Evolutionary conservation across 2,888 invertebrate genomes (phyloP), one percentile per base, ranked within the genome.

Genomic region (Zaprionus bogoriensis): DNA sequence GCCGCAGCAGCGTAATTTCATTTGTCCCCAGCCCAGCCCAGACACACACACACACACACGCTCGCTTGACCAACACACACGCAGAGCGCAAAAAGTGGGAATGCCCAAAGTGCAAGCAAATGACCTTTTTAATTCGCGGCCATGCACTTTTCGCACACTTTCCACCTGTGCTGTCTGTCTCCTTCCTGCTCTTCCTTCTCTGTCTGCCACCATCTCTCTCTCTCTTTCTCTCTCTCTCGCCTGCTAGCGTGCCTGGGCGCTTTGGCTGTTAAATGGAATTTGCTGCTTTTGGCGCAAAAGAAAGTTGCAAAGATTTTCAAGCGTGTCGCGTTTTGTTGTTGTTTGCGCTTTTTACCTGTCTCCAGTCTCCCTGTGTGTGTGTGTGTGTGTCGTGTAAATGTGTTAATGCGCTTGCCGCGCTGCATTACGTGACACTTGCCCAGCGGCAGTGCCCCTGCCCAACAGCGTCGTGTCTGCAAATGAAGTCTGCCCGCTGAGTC

Each of bases 51-150:
- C 20, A 36, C 5, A 38, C 41, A 25, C 28, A 41, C 10, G 3
- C 12, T 20, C n/a, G 30, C 14, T 9, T 19, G 23, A 7, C 7
- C 30, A 30, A 28, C 6, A 5, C 23, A n/a, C 23, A 23, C 23
- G 23, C 12, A 32, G 22, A 9, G 14, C 7, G 4, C 12, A 17
- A 41, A 32, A 46, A 45, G 30, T 42, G 48, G 67, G 54, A 68
- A 59, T 74, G 66, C 66, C 67, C 57, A 72, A 78, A 82, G 82
- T 87, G 81, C 76, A 75, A 78, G 70, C 85, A 85, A 87, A 85
- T 85, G 87, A 82, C 83, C 81, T 82, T 87, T 87, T 87, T 87
- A 82, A 82, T 82, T 87, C 81, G 82, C 76, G 87, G 85, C 76
- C 85, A 70, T 78, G 87, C 81, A 86, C 87, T 74, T 77, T 78